Conservation (phyloP, 2,113 vertebrate genomes). For the Lamprotornis superbus region DNA sequence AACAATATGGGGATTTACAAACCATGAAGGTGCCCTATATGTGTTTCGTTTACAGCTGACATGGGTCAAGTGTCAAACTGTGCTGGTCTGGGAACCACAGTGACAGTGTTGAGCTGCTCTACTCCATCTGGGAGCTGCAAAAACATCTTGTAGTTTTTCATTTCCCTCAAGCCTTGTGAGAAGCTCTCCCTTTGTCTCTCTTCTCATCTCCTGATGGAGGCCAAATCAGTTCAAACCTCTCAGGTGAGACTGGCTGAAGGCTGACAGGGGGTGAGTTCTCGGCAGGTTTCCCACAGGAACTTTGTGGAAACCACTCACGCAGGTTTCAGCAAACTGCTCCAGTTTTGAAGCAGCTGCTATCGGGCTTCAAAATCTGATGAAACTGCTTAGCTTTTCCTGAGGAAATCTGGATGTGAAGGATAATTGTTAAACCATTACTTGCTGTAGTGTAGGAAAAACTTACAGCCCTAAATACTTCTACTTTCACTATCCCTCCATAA, state of each 20-base stretch:
- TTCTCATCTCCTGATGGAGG: neutral
- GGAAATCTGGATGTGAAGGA: neutral
- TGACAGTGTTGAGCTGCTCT: neutral
- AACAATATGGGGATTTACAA: neutral
- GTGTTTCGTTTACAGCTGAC: neutral
- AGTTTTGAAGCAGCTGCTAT: neutral
- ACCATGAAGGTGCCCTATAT: fast-evolving
- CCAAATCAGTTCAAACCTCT: neutral
- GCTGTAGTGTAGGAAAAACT: neutral
- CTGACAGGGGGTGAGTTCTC: neutral
- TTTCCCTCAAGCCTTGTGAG: neutral
- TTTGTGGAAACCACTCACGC: neutral
- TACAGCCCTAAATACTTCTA: neutral
- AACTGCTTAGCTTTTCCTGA: neutral
- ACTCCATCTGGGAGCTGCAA: neutral
- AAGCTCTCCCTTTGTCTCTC: neutral
- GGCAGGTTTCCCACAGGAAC: neutral
- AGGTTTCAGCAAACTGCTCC: neutral
- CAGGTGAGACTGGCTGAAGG: neutral
- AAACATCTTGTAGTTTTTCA: neutral
- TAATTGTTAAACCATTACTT: neutral
- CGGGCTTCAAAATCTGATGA: neutral
- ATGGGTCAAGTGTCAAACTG: neutral
- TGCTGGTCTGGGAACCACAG: neutral
- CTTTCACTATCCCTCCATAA: neutral